Base-by-base conservation (phyloP, 1,140 invertebrate species). In the Papilio xuthus region DNA sequence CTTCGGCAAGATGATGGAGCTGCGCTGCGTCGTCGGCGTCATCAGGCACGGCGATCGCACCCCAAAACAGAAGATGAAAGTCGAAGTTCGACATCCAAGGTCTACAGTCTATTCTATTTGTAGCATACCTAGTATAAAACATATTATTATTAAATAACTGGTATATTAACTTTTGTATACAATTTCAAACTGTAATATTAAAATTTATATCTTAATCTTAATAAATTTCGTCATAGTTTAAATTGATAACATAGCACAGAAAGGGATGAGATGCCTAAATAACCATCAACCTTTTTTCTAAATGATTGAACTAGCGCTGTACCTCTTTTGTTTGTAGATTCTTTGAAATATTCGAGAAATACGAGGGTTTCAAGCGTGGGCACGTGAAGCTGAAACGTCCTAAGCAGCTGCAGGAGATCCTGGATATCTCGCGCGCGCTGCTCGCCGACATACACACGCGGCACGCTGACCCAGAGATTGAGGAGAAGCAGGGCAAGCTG, bases 11-110 rank as follows among this genome's bases (percentile, higher is more conserved):
- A 99, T 99, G 98, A 99, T 99, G 99, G 99, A 99, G 92, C 94
- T 99, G 72, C 94, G 99, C 37, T 99, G 99, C 94, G 99, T 99
- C 0, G 98, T 99, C 37, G 99, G 97, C n/a, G 98, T 99, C 0
- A 99, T 99, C 75, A 94, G 99, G 83, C 99, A 99, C 89, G 99
- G 99, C 0, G 99, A 99, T 93, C 95, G 99, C 85, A 99, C 99
- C 13, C 99, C 99, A 0, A 99, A 99, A 93, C 99, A 99, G 94
- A 99, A 99, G 94, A 99, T 99, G 99, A 99, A 99, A 94, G 98
- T 99, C 85, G 99, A 99, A 96, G 99, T 99, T n/a, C 96, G 98
- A 78, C 98, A 99, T 96, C 98, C 97, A 41, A 99, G 99, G 97
- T 99, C 12, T 23, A 4, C 47, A 50, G 4, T 50, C 47, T 50